Percentiles rank a stretch among this genome's conserved stretches.
These are phyloP conservation scores for Drosophila rellima DNA, from an alignment of 2,888 invertebrate species.

Conservation along the genomic window DNA sequence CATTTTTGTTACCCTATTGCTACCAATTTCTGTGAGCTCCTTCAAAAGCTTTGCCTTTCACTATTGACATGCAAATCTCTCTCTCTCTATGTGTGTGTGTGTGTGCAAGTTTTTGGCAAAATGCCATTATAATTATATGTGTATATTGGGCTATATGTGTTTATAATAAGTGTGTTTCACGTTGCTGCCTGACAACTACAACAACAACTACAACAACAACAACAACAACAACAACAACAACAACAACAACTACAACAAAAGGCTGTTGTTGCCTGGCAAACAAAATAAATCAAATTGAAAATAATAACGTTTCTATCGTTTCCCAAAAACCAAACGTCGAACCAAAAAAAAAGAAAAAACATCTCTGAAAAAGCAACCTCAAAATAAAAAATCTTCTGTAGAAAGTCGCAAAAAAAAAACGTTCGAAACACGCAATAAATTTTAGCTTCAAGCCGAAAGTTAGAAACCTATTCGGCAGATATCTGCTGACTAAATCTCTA, in stretches of 20 bases:
- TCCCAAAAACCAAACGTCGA: slow-evolving; percentile 2
- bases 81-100: slow-evolving; percentile 26
- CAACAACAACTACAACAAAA: not conserved
- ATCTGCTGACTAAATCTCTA: slow-evolving; percentile 4
- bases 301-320: slow-evolving; percentile 20
- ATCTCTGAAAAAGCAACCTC: not conserved
- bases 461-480: slow-evolving; percentile 45
- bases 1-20: slow-evolving; percentile 8
- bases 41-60: slow-evolving; percentile 34
- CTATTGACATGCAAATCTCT: slow-evolving; percentile 22
- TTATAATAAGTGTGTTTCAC: slow-evolving; percentile 20
- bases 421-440: not conserved
- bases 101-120: slow-evolving; percentile 69
- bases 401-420: not conserved
- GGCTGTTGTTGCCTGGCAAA: slow-evolving; percentile 23
- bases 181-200: slow-evolving; percentile 20
- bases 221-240: slow-evolving; percentile 14
- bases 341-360: slow-evolving; percentile 2
- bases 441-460: slow-evolving; percentile 34
- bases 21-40: slow-evolving; percentile 5
- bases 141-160: slow-evolving; percentile 19
- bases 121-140: slow-evolving; percentile 79
- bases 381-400: not conserved
- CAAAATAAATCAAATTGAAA: slow-evolving; percentile 72
- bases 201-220: not conserved